Conservation (phyloP, 2,888 invertebrate genomes). For the Hypolimnas misippus region DNA sequence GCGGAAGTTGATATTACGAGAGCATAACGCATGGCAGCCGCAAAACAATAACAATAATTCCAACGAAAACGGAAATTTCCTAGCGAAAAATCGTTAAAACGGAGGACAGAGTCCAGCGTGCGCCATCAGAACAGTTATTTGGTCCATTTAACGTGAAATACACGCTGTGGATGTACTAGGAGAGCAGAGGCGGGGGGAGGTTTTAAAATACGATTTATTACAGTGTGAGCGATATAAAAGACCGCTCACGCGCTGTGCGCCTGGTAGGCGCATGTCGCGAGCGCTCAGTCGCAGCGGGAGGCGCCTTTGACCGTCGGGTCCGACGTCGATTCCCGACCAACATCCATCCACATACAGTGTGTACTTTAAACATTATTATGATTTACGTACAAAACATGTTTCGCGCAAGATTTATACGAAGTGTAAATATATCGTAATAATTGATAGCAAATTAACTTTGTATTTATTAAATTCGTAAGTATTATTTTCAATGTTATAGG, state of each 20-base stretch:
- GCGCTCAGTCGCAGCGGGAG: slow-evolving; percentile 55
- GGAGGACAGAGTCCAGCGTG: slow-evolving; percentile 61
- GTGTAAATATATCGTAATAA: slow-evolving; percentile 26
- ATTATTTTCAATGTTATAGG: slow-evolving; percentile 18
- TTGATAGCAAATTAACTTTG: slow-evolving; percentile 49
- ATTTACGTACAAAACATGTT: slow-evolving; percentile 31
- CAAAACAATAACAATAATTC: slow-evolving; percentile 72
- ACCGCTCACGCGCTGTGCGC: slow-evolving; percentile 59
- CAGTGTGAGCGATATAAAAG: slow-evolving; percentile 56
- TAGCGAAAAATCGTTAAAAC: slow-evolving; percentile 70
- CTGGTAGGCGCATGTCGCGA: slow-evolving; percentile 60
- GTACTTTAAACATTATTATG: slow-evolving; percentile 39
- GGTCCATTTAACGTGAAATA: slow-evolving; percentile 81
- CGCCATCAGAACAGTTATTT: slow-evolving; percentile 72
- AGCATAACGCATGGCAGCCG: slow-evolving; percentile 46
- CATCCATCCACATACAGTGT: slow-evolving; percentile 27
- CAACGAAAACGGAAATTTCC: slow-evolving; percentile 67
- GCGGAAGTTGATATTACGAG: slow-evolving; percentile 42
- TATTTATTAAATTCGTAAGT: slow-evolving; percentile 15
- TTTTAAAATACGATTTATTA: slow-evolving; percentile 69
- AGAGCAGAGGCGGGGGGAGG: slow-evolving; percentile 48
- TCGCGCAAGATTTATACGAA: background rate
- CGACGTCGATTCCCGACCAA: slow-evolving; percentile 49
- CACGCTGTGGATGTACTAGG: slow-evolving; percentile 53
- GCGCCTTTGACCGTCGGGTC: slow-evolving; percentile 53